Evolutionary conservation across 2,113 vertebrate genomes (phyloP).

Genomic region (Phycodurus eques): DNA sequence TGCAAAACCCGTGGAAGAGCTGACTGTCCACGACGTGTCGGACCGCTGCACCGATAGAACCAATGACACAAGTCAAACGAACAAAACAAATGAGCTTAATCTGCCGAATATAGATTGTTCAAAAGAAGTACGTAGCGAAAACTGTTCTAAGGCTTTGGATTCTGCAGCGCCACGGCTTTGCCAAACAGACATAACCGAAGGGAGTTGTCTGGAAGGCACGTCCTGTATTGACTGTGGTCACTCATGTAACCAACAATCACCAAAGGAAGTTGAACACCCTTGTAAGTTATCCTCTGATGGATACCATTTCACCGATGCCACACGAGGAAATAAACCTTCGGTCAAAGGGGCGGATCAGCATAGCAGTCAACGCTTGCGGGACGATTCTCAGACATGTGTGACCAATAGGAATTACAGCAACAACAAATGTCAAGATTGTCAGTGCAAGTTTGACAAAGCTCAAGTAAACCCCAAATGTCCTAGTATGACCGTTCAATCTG

Average conservation of each 20-base stretch:
- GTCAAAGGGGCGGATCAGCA: slow-evolving; percentile 5
- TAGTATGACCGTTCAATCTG: background rate
- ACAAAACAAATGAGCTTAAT: slow-evolving; percentile 6
- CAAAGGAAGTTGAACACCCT: slow-evolving; percentile 7
- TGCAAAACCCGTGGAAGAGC: background rate
- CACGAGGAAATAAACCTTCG: background rate
- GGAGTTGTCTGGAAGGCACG: background rate
- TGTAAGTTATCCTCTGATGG: slow-evolving; percentile 7
- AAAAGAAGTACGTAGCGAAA: slow-evolving; percentile 8
- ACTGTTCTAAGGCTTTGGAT: slow-evolving; percentile 4
- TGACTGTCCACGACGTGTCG: background rate
- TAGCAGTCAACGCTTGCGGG: background rate
- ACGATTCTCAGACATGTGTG: slow-evolving; percentile 18
- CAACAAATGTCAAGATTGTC: slow-evolving; percentile 13
- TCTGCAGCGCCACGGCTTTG: background rate
- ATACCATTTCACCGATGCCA: background rate
- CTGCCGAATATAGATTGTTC: background rate
- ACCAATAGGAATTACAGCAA: slow-evolving; percentile 23
- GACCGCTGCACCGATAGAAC: background rate
- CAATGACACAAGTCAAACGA: background rate
- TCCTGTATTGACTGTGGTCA: background rate
- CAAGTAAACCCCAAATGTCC: slow-evolving; percentile 11
- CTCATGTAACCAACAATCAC: slow-evolving; percentile 8
- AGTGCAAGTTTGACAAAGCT: slow-evolving; percentile 2
- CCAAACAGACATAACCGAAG: background rate